These are phyloP conservation scores for Bagarius yarrelli DNA, from an alignment of 2,113 vertebrate genomes.

Conservation along the genomic window DNA sequence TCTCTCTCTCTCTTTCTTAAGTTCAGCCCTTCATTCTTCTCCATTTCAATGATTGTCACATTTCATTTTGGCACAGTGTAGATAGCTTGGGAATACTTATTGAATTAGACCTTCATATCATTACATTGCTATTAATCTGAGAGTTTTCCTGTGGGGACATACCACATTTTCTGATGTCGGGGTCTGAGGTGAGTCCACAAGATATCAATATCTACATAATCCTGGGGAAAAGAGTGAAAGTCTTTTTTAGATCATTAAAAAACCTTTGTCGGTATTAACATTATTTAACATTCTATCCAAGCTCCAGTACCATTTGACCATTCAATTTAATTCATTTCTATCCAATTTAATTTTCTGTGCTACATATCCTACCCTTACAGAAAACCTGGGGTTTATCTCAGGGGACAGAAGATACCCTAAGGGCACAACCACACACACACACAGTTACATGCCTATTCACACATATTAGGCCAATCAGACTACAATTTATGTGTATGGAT, in stretches of 20 bases:
- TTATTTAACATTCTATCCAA: not conserved
- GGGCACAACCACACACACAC: no score
- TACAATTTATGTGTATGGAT: no score
- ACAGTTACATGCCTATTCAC: no score
- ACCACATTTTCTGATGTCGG: conserved; percentile 35
- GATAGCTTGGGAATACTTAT: conserved; percentile 38
- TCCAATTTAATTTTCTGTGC: not conserved
- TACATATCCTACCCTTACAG: no score
- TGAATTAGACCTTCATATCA: conserved; percentile 39
- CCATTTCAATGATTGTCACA: conserved; percentile 29
- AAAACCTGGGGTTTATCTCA: no score
- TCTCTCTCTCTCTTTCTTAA: conserved; percentile 14
- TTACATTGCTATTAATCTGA: conserved; percentile 43
- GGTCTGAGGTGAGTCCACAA: conserved; percentile 30
- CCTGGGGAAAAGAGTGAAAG: conserved; percentile 5
- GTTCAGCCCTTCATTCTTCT: conserved; percentile 5
- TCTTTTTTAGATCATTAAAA: not conserved
- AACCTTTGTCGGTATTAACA: not conserved
- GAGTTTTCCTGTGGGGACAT: conserved; percentile 24
- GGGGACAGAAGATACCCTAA: no score
- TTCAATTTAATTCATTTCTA: not conserved
- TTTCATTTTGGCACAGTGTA: conserved; percentile 37
- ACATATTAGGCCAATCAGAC: no score
- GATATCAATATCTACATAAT: conserved; percentile 33
- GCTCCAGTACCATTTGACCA: not conserved